Evolutionary conservation across 2,888 invertebrate species (phyloP).

Genomic region (Exephanes ischioxanthus): DNA sequence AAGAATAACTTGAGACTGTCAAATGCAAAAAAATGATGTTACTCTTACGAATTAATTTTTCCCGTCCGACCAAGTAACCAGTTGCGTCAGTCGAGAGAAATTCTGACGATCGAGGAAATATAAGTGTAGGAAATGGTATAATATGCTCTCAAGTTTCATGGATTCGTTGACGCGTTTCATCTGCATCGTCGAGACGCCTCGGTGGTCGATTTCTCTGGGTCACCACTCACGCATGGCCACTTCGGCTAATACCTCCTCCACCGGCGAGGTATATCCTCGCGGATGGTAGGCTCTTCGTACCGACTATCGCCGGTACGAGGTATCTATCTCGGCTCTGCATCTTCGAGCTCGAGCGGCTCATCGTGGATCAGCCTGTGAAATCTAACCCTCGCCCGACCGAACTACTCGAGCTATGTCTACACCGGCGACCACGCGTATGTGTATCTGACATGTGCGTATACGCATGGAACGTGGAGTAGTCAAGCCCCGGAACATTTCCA

Average conservation of each 20-base stretch:
- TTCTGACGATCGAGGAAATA: not conserved
- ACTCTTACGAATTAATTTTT: not conserved
- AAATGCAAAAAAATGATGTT: not conserved
- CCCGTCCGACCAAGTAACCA: not conserved
- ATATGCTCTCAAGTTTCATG: not conserved
- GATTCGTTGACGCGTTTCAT: conserved; percentile 15
- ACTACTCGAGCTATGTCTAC: conserved; percentile 62
- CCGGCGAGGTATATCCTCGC: conserved; percentile 7
- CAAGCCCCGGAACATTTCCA: conserved; percentile 66
- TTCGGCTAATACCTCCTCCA: conserved; percentile 71
- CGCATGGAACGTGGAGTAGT: conserved; percentile 16
- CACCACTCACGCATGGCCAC: conserved; percentile 69
- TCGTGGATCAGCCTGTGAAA: conserved; percentile 78
- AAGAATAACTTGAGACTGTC: not conserved
- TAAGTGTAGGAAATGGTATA: not conserved
- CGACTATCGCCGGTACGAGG: conserved; percentile 35
- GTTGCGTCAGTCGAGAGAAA: not conserved
- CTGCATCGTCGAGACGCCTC: conserved; percentile 8
- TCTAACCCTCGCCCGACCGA: conserved; percentile 77
- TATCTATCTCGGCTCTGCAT: conserved; percentile 72
- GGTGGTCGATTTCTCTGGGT: conserved; percentile 51
- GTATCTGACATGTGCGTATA: not conserved
- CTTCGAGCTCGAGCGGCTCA: conserved; percentile 72
- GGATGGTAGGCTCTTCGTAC: conserved; percentile 9
- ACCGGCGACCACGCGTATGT: not conserved